phyloP scores from a whole-genome alignment of 2,113 vertebrate genomes.

The Coptodon bakossiorum region DNA sequence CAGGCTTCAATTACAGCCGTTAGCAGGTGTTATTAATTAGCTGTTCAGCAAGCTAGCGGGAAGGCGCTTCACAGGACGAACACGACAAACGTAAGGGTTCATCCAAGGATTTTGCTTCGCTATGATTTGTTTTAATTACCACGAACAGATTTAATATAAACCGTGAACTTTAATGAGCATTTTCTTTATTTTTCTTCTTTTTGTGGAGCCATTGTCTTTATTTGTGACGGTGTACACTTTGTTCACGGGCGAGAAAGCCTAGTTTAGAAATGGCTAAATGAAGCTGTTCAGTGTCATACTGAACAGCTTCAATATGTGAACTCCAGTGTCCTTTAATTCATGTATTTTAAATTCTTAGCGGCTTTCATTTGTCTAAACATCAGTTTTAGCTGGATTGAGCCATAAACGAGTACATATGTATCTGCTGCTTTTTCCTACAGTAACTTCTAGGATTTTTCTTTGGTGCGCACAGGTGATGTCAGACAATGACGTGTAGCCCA shows the following conservation, averaged over 20 bases:
- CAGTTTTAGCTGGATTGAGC: neutral
- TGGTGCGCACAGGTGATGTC: neutral
- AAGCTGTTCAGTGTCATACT: neutral
- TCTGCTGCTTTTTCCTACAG: neutral
- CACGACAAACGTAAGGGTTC: neutral
- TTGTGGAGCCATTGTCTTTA: neutral
- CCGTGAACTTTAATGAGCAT: no score
- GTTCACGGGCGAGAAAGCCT: neutral
- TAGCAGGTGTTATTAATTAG: neutral
- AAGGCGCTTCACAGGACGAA: neutral
- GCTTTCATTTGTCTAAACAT: neutral
- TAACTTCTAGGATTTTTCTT: neutral
- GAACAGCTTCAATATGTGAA: neutral
- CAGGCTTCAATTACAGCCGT: neutral
- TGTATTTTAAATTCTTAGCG: neutral
- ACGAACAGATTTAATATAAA: neutral
- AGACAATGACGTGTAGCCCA: neutral
- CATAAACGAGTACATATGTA: neutral
- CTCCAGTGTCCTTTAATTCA: neutral
- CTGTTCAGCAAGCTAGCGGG: neutral
- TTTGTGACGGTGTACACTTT: neutral
- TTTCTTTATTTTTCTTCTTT: neutral
- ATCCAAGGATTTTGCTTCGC: neutral
- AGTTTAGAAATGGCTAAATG: neutral
- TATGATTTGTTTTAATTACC: neutral